Percentiles rank a stretch among this genome's conserved stretches.
phyloP scores from a whole-genome alignment of 1,140 invertebrate species.

The Listronotus oregonensis region DNA sequence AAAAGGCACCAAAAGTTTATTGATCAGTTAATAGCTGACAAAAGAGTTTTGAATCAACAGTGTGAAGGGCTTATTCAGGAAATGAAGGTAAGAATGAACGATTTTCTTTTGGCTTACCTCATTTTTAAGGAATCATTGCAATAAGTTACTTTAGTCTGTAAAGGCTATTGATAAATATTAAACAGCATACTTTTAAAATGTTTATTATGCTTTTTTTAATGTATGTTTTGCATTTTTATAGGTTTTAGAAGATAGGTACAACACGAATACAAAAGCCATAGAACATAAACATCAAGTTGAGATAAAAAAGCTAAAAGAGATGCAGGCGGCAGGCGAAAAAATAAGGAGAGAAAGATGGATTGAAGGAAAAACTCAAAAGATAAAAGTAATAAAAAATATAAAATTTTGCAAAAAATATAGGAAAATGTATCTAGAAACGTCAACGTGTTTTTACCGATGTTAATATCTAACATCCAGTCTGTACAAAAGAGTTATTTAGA shows the following conservation, averaged over 20 bases:
- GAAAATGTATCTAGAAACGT: no score
- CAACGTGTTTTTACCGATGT: no score
- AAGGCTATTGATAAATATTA: no score
- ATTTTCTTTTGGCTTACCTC: no score
- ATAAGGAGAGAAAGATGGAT: conserved; percentile 70
- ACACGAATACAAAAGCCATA: conserved; percentile 60
- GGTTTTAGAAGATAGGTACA: conserved; percentile 59
- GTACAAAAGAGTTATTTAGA: no score
- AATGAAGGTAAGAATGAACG: conserved; percentile 54
- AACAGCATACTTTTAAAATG: no score
- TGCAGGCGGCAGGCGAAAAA: conserved; percentile 69
- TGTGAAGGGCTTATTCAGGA: conserved; percentile 66
- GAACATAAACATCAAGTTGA: conserved; percentile 69
- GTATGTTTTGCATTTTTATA: conserved; percentile 1
- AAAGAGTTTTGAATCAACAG: conserved; percentile 68
- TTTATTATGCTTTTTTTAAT: no score
- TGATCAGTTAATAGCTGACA: conserved; percentile 70
- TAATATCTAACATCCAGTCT: no score
- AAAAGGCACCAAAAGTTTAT: conserved; percentile 73
- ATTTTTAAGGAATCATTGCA: no score
- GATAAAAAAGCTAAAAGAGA: conserved; percentile 67
- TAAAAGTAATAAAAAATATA: conserved; percentile 65
- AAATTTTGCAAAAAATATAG: no score
- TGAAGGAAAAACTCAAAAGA: conserved; percentile 71
- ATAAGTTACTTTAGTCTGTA: no score